Conservation (phyloP, 1,140 invertebrate species). For the Sminthurides bifidus region DNA sequence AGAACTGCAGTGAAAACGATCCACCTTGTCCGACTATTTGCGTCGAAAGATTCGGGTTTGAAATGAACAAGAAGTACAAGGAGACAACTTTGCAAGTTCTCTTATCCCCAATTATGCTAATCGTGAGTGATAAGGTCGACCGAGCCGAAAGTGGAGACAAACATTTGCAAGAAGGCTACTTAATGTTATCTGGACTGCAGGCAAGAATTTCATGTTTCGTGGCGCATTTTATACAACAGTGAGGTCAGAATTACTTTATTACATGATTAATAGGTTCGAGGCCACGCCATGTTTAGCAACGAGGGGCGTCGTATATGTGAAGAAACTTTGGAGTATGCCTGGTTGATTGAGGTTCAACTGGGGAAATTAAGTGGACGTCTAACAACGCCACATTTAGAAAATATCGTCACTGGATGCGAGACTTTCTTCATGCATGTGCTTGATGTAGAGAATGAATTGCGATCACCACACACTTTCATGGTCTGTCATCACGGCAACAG, state of each 20-base stretch:
- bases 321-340: conserved; percentile 93
- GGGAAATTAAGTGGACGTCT: conserved; percentile 69
- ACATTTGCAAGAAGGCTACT: conserved; percentile 75
- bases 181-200: conserved; percentile 79
- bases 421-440: conserved; percentile 73
- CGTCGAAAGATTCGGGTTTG: conserved; percentile 84
- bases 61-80: conserved; percentile 85
- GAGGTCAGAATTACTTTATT: neutral
- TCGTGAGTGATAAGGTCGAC: conserved; percentile 58
- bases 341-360: conserved; percentile 73
- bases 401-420: conserved; percentile 74
- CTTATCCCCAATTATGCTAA: conserved; percentile 73
- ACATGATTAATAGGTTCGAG: conserved; percentile 53
- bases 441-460: conserved; percentile 76
- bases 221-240: neutral
- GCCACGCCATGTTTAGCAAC: conserved; percentile 95
- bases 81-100: conserved; percentile 85
- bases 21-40: conserved; percentile 80
- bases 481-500: conserved; percentile 32
- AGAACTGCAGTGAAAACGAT: conserved; percentile 72
- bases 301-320: conserved; percentile 75
- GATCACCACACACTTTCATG: conserved; percentile 53
- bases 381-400: conserved; percentile 63
- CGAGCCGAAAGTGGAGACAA: conserved; percentile 50
- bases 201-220: conserved; percentile 36